Evolutionary conservation across 2,888 invertebrate species (phyloP), one percentile per base, ranked within the genome.

Genomic region (Patella depressa): DNA sequence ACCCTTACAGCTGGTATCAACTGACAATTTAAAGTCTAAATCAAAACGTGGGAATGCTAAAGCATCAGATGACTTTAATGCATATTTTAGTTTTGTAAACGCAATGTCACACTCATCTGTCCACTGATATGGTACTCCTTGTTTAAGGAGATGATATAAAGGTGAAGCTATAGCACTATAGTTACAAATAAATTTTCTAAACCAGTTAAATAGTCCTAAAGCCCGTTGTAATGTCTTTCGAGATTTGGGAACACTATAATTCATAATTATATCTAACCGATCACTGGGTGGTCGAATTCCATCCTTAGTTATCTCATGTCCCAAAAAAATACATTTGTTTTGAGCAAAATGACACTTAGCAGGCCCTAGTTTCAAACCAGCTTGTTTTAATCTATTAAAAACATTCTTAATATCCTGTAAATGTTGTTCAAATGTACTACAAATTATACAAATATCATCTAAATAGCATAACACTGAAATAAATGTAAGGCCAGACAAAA

Each of bases 391-490:
- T n/a, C 79, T 55, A n/a, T 45, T 59, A 9, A 79, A 77, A 54
- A 80, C 79, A 14, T 80, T 73, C 55, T 73, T 19, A 71, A 79
- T 29, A 69, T 81, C 79, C 19, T 53, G 17, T 17, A 79, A 54
- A 69, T 81, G 81, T 55, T 77, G 19, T 3, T 71, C 57, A 79
- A 79, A 79, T 15, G 55, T 74, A 69, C 54, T 53, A 15, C 76
- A 81, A 65, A 57, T 73, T 59, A 81, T 78, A 15, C 78, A 69
- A 17, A 81, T 74, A 77, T 82, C 82, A 75, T 83, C 81, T 24
- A 81, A 55, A 74, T 83, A 83, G 70, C 80, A 81, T 29, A 81
- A 72, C 15, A 78, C 78, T 15, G 78, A 79, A 14, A 29, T 54
- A 74, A 80, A 83, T 19, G 77, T 79, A 57, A 80, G 65, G 7